Evolutionary conservation across 2,888 invertebrate genomes (phyloP), one percentile per base, ranked within the genome.

Genomic region (Plagodis dolabraria): DNA sequence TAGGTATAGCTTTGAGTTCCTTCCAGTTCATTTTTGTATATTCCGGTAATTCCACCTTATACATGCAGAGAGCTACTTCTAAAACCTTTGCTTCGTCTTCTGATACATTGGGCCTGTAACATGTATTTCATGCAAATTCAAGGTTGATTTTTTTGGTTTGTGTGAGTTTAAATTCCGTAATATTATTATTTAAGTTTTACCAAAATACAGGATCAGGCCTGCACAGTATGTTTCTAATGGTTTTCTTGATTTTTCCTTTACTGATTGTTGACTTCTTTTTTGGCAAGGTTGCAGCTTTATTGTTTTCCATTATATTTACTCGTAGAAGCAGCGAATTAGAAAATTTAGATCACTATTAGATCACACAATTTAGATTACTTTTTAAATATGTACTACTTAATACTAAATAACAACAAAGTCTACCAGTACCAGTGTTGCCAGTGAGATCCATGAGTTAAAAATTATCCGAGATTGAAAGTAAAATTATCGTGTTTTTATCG

Each of bases 181-280:
- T 22, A 22, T 22, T 22, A n/a, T 22, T 22, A 22, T 2, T 22
- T 22, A 22, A 35, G n/a, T 38, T 40, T 46, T 35, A 92, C 92
- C 93, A 92, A 72, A 80, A 77, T 43, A 82, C 54, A 33, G 83
- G 77, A 67, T 89, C 89, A 2, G 91, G 88, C n/a, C 89, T 79
- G 65, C 89, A 87, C 46, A 93, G 64, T 22, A 91, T 79, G 72
- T 92, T 92, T 81, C 87, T 90, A 9, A 92, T 82, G 12, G 85
- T 89, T 80, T 87, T 91, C 72, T 89, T 89, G 9, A 92, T 64
- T 77, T 92, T 90, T n/a, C 85, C 84, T 70, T 89, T 92, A 54
- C 72, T 85, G 2, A 87, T 77, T 12, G 75, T 69, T 47, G 65
- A 73, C 74, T 87, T 89, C 64, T 85, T 89, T 57, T 78, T 85